phyloP scores from a whole-genome alignment of 2,797 vertebrate genomes.

The Acipenser oxyrinchus region DNA sequence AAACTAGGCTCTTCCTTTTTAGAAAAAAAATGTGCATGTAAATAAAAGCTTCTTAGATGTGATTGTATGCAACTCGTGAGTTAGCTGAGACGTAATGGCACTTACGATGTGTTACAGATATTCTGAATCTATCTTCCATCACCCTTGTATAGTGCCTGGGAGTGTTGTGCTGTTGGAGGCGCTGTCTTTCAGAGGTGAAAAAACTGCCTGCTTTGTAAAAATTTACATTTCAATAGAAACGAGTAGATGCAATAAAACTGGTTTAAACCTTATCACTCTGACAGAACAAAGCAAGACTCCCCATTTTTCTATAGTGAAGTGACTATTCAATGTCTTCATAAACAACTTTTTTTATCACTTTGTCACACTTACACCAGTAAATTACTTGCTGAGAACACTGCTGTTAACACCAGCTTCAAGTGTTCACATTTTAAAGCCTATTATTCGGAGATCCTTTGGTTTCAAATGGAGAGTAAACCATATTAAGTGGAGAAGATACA shows the following conservation, averaged over 20 bases:
- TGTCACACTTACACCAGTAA: neutral
- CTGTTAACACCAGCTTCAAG: conserved; percentile 8
- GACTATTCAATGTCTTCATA: neutral
- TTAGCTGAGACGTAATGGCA: no score
- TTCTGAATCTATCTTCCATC: no score
- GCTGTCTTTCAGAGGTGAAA: conserved; percentile 26
- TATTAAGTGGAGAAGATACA: no score
- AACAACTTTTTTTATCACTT: neutral
- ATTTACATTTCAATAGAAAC: conserved; percentile 38
- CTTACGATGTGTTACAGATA: no score
- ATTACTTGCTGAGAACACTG: neutral
- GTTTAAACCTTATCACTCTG: conserved; percentile 16
- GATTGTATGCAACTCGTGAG: no score
- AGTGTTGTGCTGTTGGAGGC: conserved; percentile 8
- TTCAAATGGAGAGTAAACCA: no score
- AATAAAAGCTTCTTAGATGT: no score
- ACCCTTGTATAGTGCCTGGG: conserved; percentile 5
- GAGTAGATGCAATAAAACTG: conserved; percentile 31
- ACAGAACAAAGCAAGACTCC: conserved; percentile 17
- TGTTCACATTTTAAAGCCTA: no score
- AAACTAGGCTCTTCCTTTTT: no score
- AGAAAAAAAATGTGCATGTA: no score
- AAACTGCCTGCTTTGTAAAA: conserved; percentile 22
- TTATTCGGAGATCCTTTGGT: no score
- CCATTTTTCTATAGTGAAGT: neutral